These are phyloP conservation scores for Noctuana brunneofusca DNA, from an alignment of 2,888 invertebrate species.

Conservation along the genomic window DNA sequence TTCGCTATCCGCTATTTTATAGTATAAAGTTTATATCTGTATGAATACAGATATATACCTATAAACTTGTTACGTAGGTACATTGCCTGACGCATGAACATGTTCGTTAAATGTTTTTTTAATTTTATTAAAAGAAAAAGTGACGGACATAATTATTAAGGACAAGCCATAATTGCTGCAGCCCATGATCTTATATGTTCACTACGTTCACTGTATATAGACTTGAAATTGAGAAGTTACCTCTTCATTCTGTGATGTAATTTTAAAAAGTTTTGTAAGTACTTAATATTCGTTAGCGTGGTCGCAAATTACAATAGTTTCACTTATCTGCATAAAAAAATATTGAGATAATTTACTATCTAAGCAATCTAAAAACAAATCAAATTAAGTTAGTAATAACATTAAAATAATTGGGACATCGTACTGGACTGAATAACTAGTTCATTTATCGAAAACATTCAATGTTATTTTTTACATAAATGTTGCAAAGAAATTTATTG, in stretches of 20 bases:
- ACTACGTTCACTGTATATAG: too few relatives aligned
- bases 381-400: too few relatives aligned
- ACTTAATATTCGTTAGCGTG: neutral
- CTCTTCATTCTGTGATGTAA: slow-evolving; percentile 24
- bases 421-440: too few relatives aligned
- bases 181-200: too few relatives aligned
- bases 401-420: too few relatives aligned
- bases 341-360: neutral
- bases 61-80: neutral
- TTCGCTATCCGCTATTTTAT: too few relatives aligned
- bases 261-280: neutral
- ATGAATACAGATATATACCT: too few relatives aligned
- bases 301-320: neutral
- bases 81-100: neutral
- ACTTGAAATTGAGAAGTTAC: slow-evolving; percentile 20
- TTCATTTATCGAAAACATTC: too few relatives aligned
- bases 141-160: slow-evolving; percentile 28
- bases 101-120: neutral
- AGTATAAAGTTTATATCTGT: too few relatives aligned
- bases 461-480: too few relatives aligned
- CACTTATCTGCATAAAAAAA: neutral
- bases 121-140: slow-evolving; percentile 1
- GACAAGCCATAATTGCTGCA: slow-evolving; percentile 5
- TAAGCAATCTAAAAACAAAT: too few relatives aligned
- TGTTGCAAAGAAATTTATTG: too few relatives aligned